These are phyloP conservation scores for Erannis defoliaria DNA, from an alignment of 2,888 invertebrate genomes.

Conservation along the genomic window DNA sequence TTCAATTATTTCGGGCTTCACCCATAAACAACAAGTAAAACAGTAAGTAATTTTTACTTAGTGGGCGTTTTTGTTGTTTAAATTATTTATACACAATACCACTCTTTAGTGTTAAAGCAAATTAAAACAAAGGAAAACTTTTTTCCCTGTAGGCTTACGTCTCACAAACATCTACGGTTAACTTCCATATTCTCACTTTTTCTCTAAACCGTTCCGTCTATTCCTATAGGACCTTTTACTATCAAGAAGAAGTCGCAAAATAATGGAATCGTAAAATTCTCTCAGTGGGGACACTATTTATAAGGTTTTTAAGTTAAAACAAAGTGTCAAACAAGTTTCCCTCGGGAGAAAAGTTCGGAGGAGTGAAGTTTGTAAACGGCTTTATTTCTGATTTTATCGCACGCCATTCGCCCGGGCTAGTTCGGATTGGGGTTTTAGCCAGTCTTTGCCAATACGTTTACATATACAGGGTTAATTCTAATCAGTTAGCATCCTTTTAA, in stretches of 20 bases:
- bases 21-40: too few species aligned
- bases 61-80: too few species aligned
- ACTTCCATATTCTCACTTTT: conserved; percentile 36
- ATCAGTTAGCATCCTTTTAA: too few species aligned
- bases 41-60: too few species aligned
- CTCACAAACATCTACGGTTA: conserved; percentile 19
- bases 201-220: conserved; percentile 44
- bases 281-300: conserved; percentile 73
- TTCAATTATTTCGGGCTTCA: too few species aligned
- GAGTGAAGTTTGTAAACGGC: conserved; percentile 69
- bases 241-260: conserved; percentile 63
- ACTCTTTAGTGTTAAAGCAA: too few species aligned
- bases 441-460: conserved; percentile 20
- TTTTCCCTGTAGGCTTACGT: conserved; percentile 9
- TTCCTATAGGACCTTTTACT: conserved; percentile 55
- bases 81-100: too few species aligned
- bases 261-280: conserved; percentile 67
- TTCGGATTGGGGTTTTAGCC: conserved; percentile 38
- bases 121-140: conserved; percentile 16
- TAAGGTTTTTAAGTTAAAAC: conserved; percentile 74
- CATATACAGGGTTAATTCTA: background rate
- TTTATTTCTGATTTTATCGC: conserved; percentile 73
- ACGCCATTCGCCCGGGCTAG: conserved; percentile 48
- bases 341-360: conserved; percentile 66
- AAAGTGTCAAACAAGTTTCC: conserved; percentile 75